phyloP scores from a whole-genome alignment of 2,888 invertebrate genomes.

The Chaitophorus viminalis region DNA sequence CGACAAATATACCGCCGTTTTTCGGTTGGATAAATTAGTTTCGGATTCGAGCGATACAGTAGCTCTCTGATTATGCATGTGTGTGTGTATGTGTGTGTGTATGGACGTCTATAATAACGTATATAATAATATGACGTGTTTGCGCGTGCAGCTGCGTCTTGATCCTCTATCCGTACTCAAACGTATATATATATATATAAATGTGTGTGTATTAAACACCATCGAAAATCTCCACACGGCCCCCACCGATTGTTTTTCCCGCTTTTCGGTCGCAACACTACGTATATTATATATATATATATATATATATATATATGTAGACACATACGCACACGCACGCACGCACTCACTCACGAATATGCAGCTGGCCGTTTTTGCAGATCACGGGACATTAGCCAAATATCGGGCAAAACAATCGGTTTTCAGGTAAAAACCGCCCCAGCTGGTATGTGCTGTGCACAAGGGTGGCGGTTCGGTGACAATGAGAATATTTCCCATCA shows the following conservation, averaged over 20 bases:
- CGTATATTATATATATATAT: too few species aligned
- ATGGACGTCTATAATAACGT: background rate
- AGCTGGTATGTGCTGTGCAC: conserved; percentile 12
- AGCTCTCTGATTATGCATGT: background rate
- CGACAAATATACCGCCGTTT: conserved; percentile 49
- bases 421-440: conserved; percentile 58
- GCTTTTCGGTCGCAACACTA: background rate
- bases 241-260: conserved; percentile 57
- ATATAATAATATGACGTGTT: background rate
- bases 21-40: conserved; percentile 62
- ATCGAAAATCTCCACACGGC: conserved; percentile 51
- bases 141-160: conserved; percentile 38
- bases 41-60: conserved; percentile 53
- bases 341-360: background rate
- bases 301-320: too few species aligned
- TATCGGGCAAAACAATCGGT: conserved; percentile 61
- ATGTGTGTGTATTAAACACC: conserved; percentile 42
- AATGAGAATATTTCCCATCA: conserved; percentile 59
- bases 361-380: conserved; percentile 60
- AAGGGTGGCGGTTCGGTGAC: conserved; percentile 47
- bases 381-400: conserved; percentile 62
- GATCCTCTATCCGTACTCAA: conserved; percentile 33
- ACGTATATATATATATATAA: background rate
- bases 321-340: too few species aligned
- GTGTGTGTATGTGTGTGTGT: background rate